Base-by-base conservation (phyloP, 2,888 invertebrate species). In the Epistrophe grossulariae region DNA sequence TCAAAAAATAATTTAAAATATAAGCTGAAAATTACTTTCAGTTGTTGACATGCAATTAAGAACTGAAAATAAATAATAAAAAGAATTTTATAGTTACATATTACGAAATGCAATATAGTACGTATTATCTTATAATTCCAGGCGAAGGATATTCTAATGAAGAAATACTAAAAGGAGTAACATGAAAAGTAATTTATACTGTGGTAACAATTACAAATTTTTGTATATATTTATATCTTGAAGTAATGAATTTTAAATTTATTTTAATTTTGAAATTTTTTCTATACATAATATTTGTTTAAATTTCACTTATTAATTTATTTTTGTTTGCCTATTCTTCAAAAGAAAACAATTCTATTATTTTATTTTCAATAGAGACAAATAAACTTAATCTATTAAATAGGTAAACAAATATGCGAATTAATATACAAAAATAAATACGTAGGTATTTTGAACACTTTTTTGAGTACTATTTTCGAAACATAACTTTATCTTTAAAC, bases 101-200 rank as follows among this genome's bases (percentile, higher is more conserved):
- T 60, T 70, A 62, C 11, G 59, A 71, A 74, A 79, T 79, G 50
- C 50, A 79, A 19, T 73, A 66, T 66, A 57, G 28, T 38, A 31
- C 55, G 15, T 31, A 79, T 79, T 43, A 70, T 79, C 59, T 66
- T 84, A 84, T 84, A 79, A 79, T 84, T 79, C 57, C 84, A 84
- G 79, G 79, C 55, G 52, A 79, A 71, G 84, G 76, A 84, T 79
- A 71, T 79, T 79, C 70, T 62, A 74, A 64, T 71, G 71, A 71
- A 64, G 76, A 79, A 79, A 66, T 24, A 66, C 40, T 52, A 74
- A 74, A 83, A 45, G 84, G 84, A 84, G 80, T 76, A 35, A 62
- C 66, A 79, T 66, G 50, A 84, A 76, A 72, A 50, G 31, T 60
- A 31, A 24, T 11, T 48, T 17, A 35, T 19, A 80, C 40, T 68